Base-by-base conservation (phyloP, 2,113 vertebrate species). In the Melanocharis versteri region DNA sequence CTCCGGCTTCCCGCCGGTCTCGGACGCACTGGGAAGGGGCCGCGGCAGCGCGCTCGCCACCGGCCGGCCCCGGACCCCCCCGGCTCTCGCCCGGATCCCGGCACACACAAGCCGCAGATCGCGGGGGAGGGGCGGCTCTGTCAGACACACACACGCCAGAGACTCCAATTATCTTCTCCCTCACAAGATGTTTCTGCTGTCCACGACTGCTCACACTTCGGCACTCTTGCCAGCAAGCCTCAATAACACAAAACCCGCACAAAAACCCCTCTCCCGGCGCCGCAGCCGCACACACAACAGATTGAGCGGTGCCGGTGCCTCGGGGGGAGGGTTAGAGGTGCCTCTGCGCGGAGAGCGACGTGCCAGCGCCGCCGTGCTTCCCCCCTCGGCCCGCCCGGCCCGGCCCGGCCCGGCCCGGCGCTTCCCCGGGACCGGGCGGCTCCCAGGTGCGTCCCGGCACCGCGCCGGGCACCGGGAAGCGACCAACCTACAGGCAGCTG, bases 191-290 rank as follows among this genome's bases (percentile, higher is more conserved):
- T 98, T 98, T 98, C 97, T 98, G 98, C 97, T 98, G 98, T 97
- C 98, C 98, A 97, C 97, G 98, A 98, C 98, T 98, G 98, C 98
- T 98, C 98, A 98, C 98, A 98, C 98, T 98, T 98, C 98, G 97
- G 97, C 97, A 97, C 97, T 98, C 98, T 98, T 98, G 98, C 98
- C 98, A 98, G 97, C 97, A 98, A 98, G 98, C 97, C 97, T 98
- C 98, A 98, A 98, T 90, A 94, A 88, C 94, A 95, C 79, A 88
- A 93, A 96, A 90, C 82, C 83, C 85, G 65, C 87, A 97, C 97
- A 94, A 89, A 95, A 96, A 90, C 28, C 76, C 73, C 56, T 93
- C 80, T 97, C 97, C 96, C 98, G 97, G 96, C 97, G 98, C 98
- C 96, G 95, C 97, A 97, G 98, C 97, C 97, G 96, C 89, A 95